Conservation (phyloP, 2,797 vertebrate genomes). For the Triplophysa yarkandensis region DNA sequence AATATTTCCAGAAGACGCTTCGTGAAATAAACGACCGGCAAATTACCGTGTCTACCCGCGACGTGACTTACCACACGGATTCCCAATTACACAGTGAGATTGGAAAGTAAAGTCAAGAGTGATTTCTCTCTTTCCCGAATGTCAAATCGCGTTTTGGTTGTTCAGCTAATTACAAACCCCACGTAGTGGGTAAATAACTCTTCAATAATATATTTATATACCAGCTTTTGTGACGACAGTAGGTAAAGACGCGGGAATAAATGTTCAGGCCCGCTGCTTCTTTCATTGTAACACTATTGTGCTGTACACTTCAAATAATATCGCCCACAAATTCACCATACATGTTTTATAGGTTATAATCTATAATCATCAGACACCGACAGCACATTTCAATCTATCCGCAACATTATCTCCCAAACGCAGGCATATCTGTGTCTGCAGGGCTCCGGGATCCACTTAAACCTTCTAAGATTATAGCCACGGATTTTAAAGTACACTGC, state of each 20-base stretch:
- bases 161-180: slow-evolving; percentile 7
- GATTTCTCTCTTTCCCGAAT: not conserved
- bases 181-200: slow-evolving; percentile 20
- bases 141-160: slow-evolving; percentile 7
- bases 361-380: slow-evolving; percentile 22
- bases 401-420: slow-evolving; percentile 19
- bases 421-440: slow-evolving; percentile 20
- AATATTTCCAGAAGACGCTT: slow-evolving; percentile 24
- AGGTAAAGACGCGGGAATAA: not conserved
- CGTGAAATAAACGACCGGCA: slow-evolving; percentile 3
- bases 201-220: slow-evolving; percentile 14
- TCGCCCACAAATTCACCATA: not conserved
- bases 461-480: slow-evolving; percentile 14
- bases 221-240: not conserved
- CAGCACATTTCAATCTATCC: slow-evolving; percentile 15
- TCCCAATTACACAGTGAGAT: not conserved
- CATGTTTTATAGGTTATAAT: slow-evolving; percentile 3
- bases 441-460: slow-evolving; percentile 10
- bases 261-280: not conserved
- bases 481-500: slow-evolving; percentile 1
- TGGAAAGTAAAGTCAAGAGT: not conserved
- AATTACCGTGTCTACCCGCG: not conserved
- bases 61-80: not conserved
- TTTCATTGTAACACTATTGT: no score
- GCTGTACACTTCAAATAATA: no score